Evolutionary conservation across 2,888 invertebrate species (phyloP), one percentile per base, ranked within the genome.

Genomic region (Pachycephus smyrnensis): DNA sequence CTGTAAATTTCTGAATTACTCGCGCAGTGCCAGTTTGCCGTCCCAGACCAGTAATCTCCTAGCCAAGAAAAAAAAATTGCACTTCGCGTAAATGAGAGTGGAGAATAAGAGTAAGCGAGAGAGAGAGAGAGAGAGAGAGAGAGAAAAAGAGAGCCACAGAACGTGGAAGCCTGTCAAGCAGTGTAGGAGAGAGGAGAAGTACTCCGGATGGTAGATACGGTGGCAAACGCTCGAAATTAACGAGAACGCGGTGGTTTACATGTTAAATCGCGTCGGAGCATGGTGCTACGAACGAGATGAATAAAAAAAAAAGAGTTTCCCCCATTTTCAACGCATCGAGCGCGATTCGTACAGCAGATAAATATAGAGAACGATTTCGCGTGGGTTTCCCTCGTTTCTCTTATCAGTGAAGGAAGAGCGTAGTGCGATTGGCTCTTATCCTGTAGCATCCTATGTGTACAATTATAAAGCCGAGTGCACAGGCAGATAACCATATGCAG

Each of bases 81-180:
- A 55, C 55, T 55, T 55, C 23, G 55, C 55, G 55, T 55, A 55
- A 55, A 55, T 55, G 55, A 55, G 55, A 55, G 55, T 76, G 31
- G 76, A 3, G 69, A 33, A 71, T 68, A 31, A 68, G 75, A 75
- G 75, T 35, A 35, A 75, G 74, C 15, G 73, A 11, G 77, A 37
- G 75, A 35, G 76, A 40, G 69, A 37, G 73, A 68, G 73, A 69
- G 75, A 69, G 73, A 31, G 73, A 73, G 68, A 73, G 78, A 68
- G 79, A 55, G 77, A 80, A 69, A 75, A 77, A 77, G 77, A 80
- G 80, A 69, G 75, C 73, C 69, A 68, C n/a, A 69, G 33, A 75
- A 75, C 30, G 36, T 55, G 55, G 55, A 77, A 55, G 33, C 74
- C 30, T 74, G 36, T 30, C 36, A 35, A 30, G 37, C n/a, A 33